Conservation (phyloP, 1,140 invertebrate genomes). For the Euwallacea fornicatus region DNA sequence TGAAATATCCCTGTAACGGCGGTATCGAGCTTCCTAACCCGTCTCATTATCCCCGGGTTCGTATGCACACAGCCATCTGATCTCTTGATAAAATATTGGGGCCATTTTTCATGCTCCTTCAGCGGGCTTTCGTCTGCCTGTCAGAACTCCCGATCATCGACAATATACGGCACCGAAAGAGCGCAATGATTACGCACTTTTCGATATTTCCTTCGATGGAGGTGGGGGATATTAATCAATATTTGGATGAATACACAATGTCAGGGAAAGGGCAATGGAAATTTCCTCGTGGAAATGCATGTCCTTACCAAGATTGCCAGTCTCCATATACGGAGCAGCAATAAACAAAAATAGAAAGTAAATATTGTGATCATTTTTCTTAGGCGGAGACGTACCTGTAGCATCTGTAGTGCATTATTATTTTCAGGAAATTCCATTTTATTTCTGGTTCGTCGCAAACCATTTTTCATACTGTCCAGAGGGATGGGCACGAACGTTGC, state of each 20-base stretch:
- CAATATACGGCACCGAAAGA: conserved; percentile 47
- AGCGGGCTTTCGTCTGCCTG: conserved; percentile 52
- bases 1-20: conserved; percentile 27
- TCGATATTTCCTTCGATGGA: conserved; percentile 29
- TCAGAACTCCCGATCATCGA: conserved; percentile 51
- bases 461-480: conserved; percentile 37
- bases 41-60: conserved; percentile 53
- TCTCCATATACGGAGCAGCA: no score
- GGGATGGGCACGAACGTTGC: conserved; percentile 31
- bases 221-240: conserved; percentile 1
- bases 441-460: conserved; percentile 33
- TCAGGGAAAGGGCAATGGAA: background rate
- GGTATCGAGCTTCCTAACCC: conserved; percentile 48
- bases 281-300: background rate
- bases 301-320: no score
- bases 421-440: conserved; percentile 39
- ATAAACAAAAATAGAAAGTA: conserved; percentile 20
- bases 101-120: conserved; percentile 52
- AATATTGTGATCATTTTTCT: conserved; percentile 34
- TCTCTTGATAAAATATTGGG: conserved; percentile 50
- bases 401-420: conserved; percentile 38
- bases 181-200: conserved; percentile 46
- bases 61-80: conserved; percentile 50
- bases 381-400: conserved; percentile 33
- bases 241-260: background rate